Conservation (phyloP, 2,797 vertebrate genomes). For the Brotula barbata region DNA sequence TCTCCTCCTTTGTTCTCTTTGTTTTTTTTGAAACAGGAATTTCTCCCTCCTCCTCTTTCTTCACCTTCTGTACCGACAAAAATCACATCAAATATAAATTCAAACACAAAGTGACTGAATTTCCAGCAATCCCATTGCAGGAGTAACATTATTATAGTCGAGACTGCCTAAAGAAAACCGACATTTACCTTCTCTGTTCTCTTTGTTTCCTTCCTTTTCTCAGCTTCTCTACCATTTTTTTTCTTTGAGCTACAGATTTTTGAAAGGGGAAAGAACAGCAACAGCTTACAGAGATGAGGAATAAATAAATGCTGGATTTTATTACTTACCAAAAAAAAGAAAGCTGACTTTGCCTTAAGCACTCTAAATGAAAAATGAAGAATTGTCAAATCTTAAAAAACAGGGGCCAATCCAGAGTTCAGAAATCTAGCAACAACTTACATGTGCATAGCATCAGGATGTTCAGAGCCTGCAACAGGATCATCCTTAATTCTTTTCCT, state of each 20-base stretch:
- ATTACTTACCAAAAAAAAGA: conserved; percentile 5
- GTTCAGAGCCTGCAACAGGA: conserved; percentile 23
- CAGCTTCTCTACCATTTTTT: conserved; percentile 16
- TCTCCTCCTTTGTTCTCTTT: conserved; percentile 75
- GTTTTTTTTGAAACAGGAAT: conserved; percentile 52
- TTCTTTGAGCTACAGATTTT: conserved; percentile 38
- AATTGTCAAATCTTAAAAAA: neutral
- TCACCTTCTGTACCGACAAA: conserved; percentile 48
- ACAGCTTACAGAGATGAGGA: neutral
- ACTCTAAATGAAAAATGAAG: too few species aligned
- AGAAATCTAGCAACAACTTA: conserved; percentile 49
- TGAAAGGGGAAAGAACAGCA: conserved; percentile 2
- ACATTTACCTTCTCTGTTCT: conserved; percentile 50
- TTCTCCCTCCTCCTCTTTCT: conserved; percentile 67
- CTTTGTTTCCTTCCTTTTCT: conserved; percentile 44
- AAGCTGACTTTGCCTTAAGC: too few species aligned
- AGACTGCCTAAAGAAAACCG: neutral
- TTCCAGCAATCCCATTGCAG: neutral
- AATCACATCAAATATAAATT: conserved; percentile 9
- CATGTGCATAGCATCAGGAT: conserved; percentile 25
- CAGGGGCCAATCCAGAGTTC: neutral
- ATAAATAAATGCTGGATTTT: neutral
- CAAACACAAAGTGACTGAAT: neutral
- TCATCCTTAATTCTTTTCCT: conserved; percentile 70
- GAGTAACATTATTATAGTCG: neutral